Evolutionary conservation across 2,797 vertebrate species (phyloP).

Genomic region (Gymnodraco acuticeps): DNA sequence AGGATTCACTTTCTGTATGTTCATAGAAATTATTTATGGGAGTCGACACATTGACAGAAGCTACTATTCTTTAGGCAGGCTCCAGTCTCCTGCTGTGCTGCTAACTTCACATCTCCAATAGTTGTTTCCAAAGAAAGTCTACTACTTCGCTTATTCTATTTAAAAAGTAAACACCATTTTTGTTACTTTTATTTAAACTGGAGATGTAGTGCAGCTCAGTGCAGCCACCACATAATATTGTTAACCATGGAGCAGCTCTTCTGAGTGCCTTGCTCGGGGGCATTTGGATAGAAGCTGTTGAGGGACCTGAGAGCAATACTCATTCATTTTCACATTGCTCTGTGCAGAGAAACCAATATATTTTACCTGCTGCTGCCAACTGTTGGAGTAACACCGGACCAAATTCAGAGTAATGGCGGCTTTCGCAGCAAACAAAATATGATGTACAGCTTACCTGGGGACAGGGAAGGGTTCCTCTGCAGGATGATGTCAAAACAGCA

Average conservation of each 20-base stretch:
- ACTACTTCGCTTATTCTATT: neutral
- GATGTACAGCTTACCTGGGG: conserved; percentile 75
- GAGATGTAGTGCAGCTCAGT: neutral
- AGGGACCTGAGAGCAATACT: conserved; percentile 23
- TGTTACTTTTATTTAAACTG: conserved; percentile 9
- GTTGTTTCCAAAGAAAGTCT: neutral
- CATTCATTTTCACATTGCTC: conserved; percentile 32
- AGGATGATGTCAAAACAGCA: conserved; percentile 54
- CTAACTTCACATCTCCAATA: conserved; percentile 8
- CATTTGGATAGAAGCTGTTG: conserved; percentile 17
- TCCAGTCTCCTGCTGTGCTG: conserved; percentile 23
- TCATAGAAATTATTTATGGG: neutral
- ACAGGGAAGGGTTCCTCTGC: conserved; percentile 59
- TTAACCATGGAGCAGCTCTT: conserved; percentile 13
- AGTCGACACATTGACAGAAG: neutral
- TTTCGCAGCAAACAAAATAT: conserved; percentile 66
- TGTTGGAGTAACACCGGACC: conserved; percentile 42
- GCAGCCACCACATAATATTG: conserved; percentile 1
- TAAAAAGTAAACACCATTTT: neutral
- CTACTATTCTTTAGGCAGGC: neutral
- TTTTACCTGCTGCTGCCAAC: conserved; percentile 31
- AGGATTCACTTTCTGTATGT: neutral
- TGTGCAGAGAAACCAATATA: conserved; percentile 52
- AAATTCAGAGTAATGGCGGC: conserved; percentile 70
- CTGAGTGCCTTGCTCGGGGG: conserved; percentile 31